Percentiles rank a stretch among this genome's conserved stretches.
phyloP scores from a whole-genome alignment of 2,797 vertebrate species.

The Acestrorhynchus altus region DNA sequence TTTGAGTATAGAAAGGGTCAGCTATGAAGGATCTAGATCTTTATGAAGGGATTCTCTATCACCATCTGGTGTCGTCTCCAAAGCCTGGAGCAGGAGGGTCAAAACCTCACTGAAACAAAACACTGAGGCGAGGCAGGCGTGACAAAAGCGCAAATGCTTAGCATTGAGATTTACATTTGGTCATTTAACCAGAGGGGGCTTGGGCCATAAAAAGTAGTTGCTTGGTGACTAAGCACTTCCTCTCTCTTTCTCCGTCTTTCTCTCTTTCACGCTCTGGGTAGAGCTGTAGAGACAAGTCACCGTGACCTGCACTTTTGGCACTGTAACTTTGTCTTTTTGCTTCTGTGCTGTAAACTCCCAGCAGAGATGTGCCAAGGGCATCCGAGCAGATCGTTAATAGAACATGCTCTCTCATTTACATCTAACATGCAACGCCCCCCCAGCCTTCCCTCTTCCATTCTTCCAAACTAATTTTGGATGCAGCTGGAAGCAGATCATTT shows the following conservation, averaged over 20 bases:
- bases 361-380: constrained; percentile 45
- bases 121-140: neutral
- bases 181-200: neutral
- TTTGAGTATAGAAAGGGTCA: too few species aligned
- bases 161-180: neutral
- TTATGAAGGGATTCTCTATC: neutral
- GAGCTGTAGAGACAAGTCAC: constrained; percentile 20
- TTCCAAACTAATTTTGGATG: neutral
- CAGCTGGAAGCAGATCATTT: neutral
- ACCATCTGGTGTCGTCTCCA: neutral
- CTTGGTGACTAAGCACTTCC: constrained; percentile 19
- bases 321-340: constrained; percentile 33
- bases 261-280: neutral
- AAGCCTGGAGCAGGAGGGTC: neutral
- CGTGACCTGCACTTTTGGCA: constrained; percentile 36
- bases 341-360: constrained; percentile 30
- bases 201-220: constrained; percentile 16
- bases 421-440: constrained; percentile 14
- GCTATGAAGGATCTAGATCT: too few species aligned
- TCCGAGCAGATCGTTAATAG: constrained; percentile 38
- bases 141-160: neutral
- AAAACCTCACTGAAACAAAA: neutral
- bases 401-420: constrained; percentile 48
- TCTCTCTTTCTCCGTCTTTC: neutral
- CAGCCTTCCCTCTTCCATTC: neutral